Conservation (phyloP, 2,797 vertebrate genomes). For the Cirrhinus mrigala region DNA sequence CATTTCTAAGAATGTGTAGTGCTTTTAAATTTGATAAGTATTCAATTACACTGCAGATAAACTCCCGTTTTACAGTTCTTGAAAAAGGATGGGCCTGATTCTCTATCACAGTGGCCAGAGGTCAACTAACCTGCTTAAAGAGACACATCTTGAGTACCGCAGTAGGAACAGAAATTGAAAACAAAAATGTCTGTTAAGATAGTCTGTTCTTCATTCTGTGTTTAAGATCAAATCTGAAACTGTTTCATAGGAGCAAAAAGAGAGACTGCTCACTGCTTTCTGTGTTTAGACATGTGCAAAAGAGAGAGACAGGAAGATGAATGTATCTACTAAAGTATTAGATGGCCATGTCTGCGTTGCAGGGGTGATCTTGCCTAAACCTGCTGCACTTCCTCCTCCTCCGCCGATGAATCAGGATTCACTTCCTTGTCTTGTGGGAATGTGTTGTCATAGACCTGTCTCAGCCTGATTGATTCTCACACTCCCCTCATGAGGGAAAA, state of each 20-base stretch:
- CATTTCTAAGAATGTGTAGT: conserved; percentile 8
- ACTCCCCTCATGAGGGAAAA: conserved; percentile 45
- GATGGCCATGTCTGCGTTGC: conserved; percentile 7
- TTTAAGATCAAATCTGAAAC: conserved; percentile 4
- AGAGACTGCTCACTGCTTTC: neutral
- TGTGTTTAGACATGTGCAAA: neutral
- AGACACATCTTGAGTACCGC: neutral
- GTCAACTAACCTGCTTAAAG: conserved; percentile 2
- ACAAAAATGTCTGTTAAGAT: neutral
- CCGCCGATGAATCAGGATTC: conserved; percentile 55
- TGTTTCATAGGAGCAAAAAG: neutral
- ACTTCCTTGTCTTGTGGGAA: conserved; percentile 54
- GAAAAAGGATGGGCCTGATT: conserved; percentile 30
- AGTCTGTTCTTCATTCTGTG: neutral
- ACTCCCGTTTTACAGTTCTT: conserved; percentile 26
- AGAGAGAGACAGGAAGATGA: conserved; percentile 33
- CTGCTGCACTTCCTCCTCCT: conserved; percentile 54
- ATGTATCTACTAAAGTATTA: conserved; percentile 17
- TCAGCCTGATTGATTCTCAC: conserved; percentile 24
- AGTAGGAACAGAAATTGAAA: neutral
- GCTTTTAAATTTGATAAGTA: conserved; percentile 35
- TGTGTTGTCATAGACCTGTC: conserved; percentile 52
- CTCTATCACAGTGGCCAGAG: conserved; percentile 26
- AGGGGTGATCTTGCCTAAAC: conserved; percentile 26
- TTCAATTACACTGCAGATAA: conserved; percentile 33